Evolutionary conservation across 2,888 invertebrate genomes (phyloP), one percentile per base, ranked within the genome.

Genomic region (Leucophenga montana): DNA sequence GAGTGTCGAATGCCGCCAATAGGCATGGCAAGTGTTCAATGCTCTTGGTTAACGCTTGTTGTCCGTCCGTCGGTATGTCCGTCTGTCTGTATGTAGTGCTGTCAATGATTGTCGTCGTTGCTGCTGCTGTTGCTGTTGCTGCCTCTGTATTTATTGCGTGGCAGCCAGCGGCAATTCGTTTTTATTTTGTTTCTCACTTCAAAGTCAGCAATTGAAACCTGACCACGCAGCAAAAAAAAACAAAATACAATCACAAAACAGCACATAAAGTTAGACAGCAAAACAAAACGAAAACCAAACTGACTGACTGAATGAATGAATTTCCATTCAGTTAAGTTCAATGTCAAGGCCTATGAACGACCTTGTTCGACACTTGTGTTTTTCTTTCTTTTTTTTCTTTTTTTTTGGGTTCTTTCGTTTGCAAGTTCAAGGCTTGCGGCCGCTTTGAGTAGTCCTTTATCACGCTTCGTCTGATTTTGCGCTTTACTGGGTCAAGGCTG

Each of bases 171-270:
- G 57, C 57, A 57, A 73, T 68, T 65, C 27, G 4, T 46, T 71
- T 68, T 68, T n/a, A 1, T 18, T 20, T 22, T 53, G 1, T 62
- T 16, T 39, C 62, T 48, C 65, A 44, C 64, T 20, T 20, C 16
- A 69, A 62, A 68, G 70, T 71, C 39, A 56, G 72, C 77, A 79
- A 82, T 82, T 84, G 80, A 80, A 80, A 84, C 78, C 83, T 75
- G 83, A 82, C 73, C 80, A 72, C 71, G 70, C 39, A 61, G n/a
- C 61, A 61, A 1, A 46, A 11, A 1, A 6, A 46, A 11, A 46
- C 1, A n/a, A 14, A 46, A n/a, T 9, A 13, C 70, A 67, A 61
- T 65, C 75, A 75, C 70, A 69, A 31, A 67, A 20, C 46, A 1
- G 13, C 39, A 14, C 33, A 44, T 59, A 50, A 70, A 69, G 67